Percentiles rank a stretch among this genome's conserved stretches.
phyloP scores from a whole-genome alignment of 2,797 vertebrate genomes.

The Spinus olivaceus region DNA sequence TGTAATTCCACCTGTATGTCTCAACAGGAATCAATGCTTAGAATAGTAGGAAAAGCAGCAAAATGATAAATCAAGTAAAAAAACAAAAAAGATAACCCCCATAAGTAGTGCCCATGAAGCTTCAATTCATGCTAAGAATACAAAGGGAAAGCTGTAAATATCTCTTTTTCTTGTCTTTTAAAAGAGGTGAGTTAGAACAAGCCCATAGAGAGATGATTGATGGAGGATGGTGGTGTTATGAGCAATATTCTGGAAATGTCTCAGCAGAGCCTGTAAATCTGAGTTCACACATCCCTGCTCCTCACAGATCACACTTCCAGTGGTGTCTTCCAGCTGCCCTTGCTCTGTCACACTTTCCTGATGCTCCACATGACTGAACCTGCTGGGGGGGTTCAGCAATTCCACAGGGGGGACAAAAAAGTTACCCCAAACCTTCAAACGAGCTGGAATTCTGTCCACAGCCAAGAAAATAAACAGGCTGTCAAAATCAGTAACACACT shows the following conservation, averaged over 20 bases:
- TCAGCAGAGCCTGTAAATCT: conserved; percentile 21
- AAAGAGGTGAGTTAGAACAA: neutral
- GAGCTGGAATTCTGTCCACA: neutral
- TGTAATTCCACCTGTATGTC: neutral
- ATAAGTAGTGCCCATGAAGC: neutral
- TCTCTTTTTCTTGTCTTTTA: neutral
- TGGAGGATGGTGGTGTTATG: neutral
- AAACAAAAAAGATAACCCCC: neutral
- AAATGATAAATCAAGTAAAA: neutral
- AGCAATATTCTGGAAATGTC: conserved; percentile 35
- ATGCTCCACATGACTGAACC: neutral
- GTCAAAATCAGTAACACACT: neutral
- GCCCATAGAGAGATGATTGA: neutral
- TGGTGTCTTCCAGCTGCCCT: neutral
- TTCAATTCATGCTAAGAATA: neutral
- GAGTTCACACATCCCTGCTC: conserved; percentile 15
- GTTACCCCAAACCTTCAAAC: neutral
- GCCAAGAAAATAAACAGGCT: neutral
- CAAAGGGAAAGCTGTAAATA: neutral
- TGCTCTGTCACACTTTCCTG: neutral
- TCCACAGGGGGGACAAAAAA: neutral
- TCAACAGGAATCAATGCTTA: neutral
- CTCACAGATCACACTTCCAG: neutral
- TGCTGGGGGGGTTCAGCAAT: neutral
- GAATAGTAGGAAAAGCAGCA: neutral